Percentiles rank a stretch among this genome's conserved stretches.
Evolutionary conservation across 2,797 vertebrate genomes (phyloP).

Genomic region (Mus caroli): DNA sequence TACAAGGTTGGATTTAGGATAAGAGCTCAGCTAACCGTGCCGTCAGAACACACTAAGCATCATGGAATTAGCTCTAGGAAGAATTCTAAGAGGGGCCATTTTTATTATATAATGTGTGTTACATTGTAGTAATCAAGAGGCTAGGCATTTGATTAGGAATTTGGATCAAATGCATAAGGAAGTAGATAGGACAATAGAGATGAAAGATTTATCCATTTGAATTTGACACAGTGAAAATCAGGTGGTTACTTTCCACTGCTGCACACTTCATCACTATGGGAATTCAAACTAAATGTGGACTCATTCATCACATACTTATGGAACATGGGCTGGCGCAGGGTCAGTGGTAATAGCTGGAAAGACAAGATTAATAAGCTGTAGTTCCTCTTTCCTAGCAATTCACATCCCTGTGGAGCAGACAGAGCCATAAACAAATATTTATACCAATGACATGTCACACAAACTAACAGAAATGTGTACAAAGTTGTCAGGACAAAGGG

Average conservation of each 20-base stretch:
- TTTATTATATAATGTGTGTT: neutral
- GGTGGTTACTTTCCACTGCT: neutral
- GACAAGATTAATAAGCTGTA: conserved; percentile 33
- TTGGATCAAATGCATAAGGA: neutral
- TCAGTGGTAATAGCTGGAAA: conserved; percentile 60
- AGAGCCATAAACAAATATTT: conserved; percentile 48
- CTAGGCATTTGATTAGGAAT: neutral
- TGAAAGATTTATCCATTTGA: conserved; percentile 2
- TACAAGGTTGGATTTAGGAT: neutral
- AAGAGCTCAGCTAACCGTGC: neutral
- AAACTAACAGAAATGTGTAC: neutral
- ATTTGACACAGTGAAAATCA: neutral
- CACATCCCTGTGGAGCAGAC: conserved; percentile 36
- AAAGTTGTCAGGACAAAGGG: conserved; percentile 36
- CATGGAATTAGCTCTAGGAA: neutral
- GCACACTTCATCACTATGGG: neutral
- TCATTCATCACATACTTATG: conserved; percentile 56
- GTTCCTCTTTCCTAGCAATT: conserved; percentile 51
- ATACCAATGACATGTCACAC: conserved; percentile 24
- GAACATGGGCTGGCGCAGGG: neutral
- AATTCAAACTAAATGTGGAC: conserved; percentile 27
- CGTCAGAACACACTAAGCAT: neutral
- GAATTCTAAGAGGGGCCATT: neutral
- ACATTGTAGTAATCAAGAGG: neutral
- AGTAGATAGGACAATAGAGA: neutral